Percentiles rank a stretch among this genome's conserved stretches.
These are phyloP conservation scores for Dinoponera quadriceps DNA, from an alignment of 1,140 invertebrate genomes.

Conservation along the genomic window DNA sequence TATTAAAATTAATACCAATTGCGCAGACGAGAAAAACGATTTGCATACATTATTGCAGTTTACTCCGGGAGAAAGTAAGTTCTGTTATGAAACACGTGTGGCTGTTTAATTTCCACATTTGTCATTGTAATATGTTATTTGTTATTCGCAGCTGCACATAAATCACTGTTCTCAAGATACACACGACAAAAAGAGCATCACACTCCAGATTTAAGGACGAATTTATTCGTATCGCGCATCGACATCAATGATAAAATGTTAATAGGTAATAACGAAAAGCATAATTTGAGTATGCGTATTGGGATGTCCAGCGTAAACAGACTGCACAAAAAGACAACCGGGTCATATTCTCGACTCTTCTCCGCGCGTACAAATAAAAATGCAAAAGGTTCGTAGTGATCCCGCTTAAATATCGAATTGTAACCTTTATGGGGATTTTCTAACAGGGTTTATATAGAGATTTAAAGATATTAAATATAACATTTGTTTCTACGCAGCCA, in stretches of 20 bases:
- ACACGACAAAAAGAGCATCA: constrained; percentile 58
- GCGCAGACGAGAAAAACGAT: constrained; percentile 49
- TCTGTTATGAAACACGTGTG: neutral
- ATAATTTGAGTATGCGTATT: constrained; percentile 12
- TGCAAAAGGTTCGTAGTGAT: constrained; percentile 59
- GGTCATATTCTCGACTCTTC: constrained; percentile 78
- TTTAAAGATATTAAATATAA: constrained; percentile 24
- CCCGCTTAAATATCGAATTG: neutral
- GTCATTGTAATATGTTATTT: constrained; percentile 25
- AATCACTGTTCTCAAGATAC: constrained; percentile 76
- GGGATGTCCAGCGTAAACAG: constrained; percentile 50
- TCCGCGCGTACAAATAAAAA: constrained; percentile 50
- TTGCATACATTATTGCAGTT: constrained; percentile 72
- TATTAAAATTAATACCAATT: constrained; percentile 74
- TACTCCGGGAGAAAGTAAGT: constrained; percentile 77
- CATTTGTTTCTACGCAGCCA: constrained; percentile 58
- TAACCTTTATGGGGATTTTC: neutral
- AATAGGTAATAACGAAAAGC: constrained; percentile 58
- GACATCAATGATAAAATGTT: constrained; percentile 77
- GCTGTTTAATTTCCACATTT: constrained; percentile 28
- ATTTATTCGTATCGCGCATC: constrained; percentile 73
- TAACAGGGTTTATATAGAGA: neutral
- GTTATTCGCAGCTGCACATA: constrained; percentile 71
- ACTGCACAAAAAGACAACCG: constrained; percentile 52
- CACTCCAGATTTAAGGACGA: constrained; percentile 53